phyloP scores from a whole-genome alignment of 2,797 vertebrate species.

The Pagetopsis macropterus region DNA sequence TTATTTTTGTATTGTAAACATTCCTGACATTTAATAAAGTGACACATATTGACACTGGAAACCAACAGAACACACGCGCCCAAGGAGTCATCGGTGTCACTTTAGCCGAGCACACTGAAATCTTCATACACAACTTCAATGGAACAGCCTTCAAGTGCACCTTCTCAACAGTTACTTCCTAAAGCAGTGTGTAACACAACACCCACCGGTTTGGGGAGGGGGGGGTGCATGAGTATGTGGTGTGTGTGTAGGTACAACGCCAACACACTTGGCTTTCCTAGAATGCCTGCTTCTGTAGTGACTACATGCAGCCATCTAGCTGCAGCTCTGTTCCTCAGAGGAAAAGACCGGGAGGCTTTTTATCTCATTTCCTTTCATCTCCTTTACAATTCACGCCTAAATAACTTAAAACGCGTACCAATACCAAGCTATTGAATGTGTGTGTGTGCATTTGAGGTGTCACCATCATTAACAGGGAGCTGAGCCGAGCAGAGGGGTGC shows the following conservation, averaged over 20 bases:
- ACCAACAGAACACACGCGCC: slow-evolving; percentile 1
- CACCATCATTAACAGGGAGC: slow-evolving; percentile 37
- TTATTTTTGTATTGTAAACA: slow-evolving; percentile 5
- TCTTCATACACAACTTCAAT: slow-evolving; percentile 3
- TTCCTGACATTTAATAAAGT: slow-evolving; percentile 26
- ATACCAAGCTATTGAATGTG: slow-evolving; percentile 18
- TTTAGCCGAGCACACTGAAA: neutral
- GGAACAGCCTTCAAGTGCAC: slow-evolving; percentile 16
- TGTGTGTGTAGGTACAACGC: slow-evolving; percentile 43
- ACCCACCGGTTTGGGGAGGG: slow-evolving; percentile 38
- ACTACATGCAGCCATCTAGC: slow-evolving; percentile 81
- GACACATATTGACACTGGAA: slow-evolving; percentile 11
- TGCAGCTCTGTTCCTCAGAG: slow-evolving; percentile 70
- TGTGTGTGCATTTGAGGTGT: slow-evolving; percentile 43
- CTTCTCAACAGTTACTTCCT: neutral
- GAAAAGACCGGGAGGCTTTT: slow-evolving; percentile 25
- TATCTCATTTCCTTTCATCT: slow-evolving; percentile 31
- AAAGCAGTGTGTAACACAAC: slow-evolving; percentile 25
- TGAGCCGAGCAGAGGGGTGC: slow-evolving; percentile 45
- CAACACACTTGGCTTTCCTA: slow-evolving; percentile 62
- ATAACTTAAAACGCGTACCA: slow-evolving; percentile 35
- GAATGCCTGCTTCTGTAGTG: slow-evolving; percentile 70
- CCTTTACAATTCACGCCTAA: slow-evolving; percentile 26
- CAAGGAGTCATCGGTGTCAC: neutral
- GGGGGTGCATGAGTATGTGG: slow-evolving; percentile 35